A percentile compares a stretch with the other conserved stretches of the same genome.
Conservation (phyloP, 2,797 vertebrate species). For the Acomys russatus region DNA sequence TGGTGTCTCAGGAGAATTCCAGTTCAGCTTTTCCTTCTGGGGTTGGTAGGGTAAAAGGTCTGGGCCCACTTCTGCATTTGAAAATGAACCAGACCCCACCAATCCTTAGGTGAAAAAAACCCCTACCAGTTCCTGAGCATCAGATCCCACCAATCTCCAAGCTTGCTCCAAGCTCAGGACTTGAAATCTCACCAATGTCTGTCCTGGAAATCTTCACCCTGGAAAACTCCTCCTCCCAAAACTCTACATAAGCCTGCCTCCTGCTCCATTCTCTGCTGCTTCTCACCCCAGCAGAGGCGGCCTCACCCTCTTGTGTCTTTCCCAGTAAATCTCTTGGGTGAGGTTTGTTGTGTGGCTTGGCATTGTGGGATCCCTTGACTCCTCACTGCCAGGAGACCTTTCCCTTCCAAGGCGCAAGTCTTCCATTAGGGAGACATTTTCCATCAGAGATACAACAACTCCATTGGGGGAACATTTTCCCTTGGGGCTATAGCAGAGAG, state of each 20-base stretch:
- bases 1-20: background rate
- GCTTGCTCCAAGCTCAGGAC: background rate
- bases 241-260: too few relatives aligned
- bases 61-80: background rate
- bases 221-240: background rate
- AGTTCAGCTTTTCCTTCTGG: background rate
- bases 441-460: background rate
- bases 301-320: background rate
- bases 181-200: background rate
- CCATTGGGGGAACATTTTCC: background rate
- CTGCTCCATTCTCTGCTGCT: background rate
- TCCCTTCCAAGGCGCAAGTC: background rate
- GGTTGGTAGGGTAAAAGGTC: background rate
- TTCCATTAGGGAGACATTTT: background rate
- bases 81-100: background rate
- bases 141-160: background rate
- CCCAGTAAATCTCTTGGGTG: too few relatives aligned
- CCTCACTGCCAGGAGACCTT: background rate
- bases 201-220: background rate
- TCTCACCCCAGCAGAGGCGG: too few relatives aligned
- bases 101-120: background rate
- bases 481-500: background rate
- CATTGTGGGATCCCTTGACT: background rate
- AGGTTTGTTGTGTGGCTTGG: background rate
- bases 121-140: background rate